Evolutionary conservation across 2,888 invertebrate species (phyloP), one percentile per base, ranked within the genome.

Genomic region (Itoplectis maculator): DNA sequence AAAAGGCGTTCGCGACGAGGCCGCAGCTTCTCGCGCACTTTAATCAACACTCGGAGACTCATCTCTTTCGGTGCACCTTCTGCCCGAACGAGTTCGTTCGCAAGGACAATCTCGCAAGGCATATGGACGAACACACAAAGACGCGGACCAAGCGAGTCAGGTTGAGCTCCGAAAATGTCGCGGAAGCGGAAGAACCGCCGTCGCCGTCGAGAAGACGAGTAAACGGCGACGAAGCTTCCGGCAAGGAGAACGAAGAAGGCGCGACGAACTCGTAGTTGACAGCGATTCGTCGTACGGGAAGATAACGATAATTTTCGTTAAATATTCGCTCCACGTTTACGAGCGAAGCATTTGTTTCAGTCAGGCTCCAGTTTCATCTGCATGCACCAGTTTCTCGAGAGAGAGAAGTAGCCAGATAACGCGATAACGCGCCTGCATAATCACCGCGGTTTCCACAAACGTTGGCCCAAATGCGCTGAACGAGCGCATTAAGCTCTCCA

Each of bases 31-130:
- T 63, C 63, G 61, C n/a, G 8, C 83, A 83, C 40, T 83, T 83
- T 18, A 23, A 80, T 56, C 61, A 73, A 7, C 83, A 80, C 73
- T 54, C 42, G 29, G 83, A 83, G 40, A 69, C 68, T 1, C 80
- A 83, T 80, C 73, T 83, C 11, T 83, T 59, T 37, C 80, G 83
- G 6, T 83, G 83, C 37, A 18, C 4, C 7, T 42, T 37, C 20
- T 83, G 80, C 42, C 18, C 65, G 7, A 63, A 74, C 15, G 80
- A 77, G 45, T 77, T 80, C 15, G 76, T 80, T 1, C 76, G 77
- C 11, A 80, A 77, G n/a, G 63, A 35, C 63, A 79, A 80, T 69
- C 65, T 83, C 5, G 40, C 42, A 3, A 13, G 47, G 6, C 80
- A 80, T 59, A 59, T 77, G 72, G 63, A 65, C 13, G 23, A 47